Conservation (phyloP, 2,797 vertebrate species). For the Tangara arthus region DNA sequence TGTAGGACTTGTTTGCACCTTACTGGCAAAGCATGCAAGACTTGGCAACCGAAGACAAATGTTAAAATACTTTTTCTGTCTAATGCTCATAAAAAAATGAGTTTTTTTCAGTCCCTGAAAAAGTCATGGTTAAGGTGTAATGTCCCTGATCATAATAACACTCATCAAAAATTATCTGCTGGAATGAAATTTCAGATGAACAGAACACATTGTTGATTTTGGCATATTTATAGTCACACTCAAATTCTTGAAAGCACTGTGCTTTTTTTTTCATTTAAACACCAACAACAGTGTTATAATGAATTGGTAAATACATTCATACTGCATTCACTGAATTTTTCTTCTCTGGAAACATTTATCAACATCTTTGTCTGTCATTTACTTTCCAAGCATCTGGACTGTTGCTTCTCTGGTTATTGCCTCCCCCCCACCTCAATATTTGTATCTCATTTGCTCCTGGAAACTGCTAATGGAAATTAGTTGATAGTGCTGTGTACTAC, state of each 20-base stretch:
- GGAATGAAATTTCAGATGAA: not conserved
- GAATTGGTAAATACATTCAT: not conserved
- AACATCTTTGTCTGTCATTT: not conserved
- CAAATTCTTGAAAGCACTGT: not conserved
- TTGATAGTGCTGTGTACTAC: not conserved
- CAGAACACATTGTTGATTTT: not conserved
- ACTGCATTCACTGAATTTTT: not conserved
- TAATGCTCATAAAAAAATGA: not conserved
- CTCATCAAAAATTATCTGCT: not conserved
- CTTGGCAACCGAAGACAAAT: not conserved
- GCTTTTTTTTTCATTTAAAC: not conserved
- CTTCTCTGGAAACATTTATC: not conserved
- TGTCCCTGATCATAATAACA: not conserved
- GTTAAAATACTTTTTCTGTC: not conserved
- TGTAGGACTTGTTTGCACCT: not conserved
- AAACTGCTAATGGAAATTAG: not conserved
- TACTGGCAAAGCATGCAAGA: not conserved
- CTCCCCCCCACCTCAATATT: rapidly evolving
- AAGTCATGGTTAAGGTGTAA: not conserved
- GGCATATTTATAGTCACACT: not conserved
- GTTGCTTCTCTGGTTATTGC: not conserved
- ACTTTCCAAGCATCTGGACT: not conserved
- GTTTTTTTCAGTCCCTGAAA: not conserved
- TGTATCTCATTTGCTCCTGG: not conserved
- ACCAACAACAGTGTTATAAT: not conserved